Percentiles rank a stretch among this genome's conserved stretches.
These are phyloP conservation scores for Mesochorus sp. DNA, from an alignment of 2,888 invertebrate genomes.

Conservation along the genomic window DNA sequence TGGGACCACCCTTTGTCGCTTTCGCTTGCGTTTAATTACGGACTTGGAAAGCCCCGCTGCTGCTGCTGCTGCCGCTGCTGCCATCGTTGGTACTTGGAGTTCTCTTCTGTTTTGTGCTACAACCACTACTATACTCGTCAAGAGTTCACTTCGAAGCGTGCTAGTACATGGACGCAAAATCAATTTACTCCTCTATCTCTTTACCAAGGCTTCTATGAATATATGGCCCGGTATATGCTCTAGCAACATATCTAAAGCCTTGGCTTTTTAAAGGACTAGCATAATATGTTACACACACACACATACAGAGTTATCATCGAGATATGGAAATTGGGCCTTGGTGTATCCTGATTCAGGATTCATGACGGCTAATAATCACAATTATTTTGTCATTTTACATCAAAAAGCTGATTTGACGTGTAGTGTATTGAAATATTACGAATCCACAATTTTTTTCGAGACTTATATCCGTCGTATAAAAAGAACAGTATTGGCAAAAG, in stretches of 20 bases:
- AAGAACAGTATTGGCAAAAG: not conserved
- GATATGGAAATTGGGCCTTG: too few relatives aligned
- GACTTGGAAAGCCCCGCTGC: conserved; percentile 54
- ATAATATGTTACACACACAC: not conserved
- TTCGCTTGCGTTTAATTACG: conserved; percentile 66
- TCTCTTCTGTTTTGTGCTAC: conserved; percentile 35
- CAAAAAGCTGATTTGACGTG: too few relatives aligned
- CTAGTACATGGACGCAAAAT: conserved; percentile 34
- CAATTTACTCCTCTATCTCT: conserved; percentile 48
- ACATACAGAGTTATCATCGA: not conserved
- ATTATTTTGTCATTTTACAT: too few relatives aligned
- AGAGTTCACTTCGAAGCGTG: conserved; percentile 30
- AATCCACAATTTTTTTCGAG: not conserved
- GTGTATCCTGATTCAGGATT: too few relatives aligned
- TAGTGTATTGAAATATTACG: not conserved
- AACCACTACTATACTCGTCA: conserved; percentile 12
- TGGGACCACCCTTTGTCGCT: conserved; percentile 61
- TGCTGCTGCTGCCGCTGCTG: conserved; percentile 21
- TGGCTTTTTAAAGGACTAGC: not conserved
- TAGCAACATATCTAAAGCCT: conserved; percentile 26
- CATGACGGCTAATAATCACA: too few relatives aligned
- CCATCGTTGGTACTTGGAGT: conserved; percentile 34
- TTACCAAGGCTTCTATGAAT: conserved; percentile 25
- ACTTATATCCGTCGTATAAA: not conserved
- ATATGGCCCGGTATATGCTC: conserved; percentile 20